Base-by-base conservation (phyloP, 2,888 invertebrate genomes). In the Drosophila quinaria region DNA sequence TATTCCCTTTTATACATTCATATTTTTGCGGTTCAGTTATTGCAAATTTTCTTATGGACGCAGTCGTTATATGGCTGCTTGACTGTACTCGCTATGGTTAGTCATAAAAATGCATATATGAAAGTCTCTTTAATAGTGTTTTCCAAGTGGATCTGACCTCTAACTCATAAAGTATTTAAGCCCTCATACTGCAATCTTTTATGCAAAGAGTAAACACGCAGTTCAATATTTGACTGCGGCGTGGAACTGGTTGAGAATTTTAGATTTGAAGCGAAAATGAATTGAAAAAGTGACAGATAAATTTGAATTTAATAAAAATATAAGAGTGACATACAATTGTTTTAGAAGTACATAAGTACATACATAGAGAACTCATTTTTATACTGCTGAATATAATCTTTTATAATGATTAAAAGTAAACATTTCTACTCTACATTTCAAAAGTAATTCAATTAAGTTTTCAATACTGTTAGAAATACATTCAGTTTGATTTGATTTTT, bases 61-160 rank as follows among this genome's bases (percentile, higher is more conserved):
- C 17, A 49, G 10, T 25, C 54, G 19, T n/a, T 31, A 54, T 54
- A 17, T 19, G 1, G 29, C 13, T 9, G 42, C 31, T 52, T 42
- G 31, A 42, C 54, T 55, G 42, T 55, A 42, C 19, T 55, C 17
- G n/a, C 35, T 33, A n/a, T 19, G 42, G 19, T n/a, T 6, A 29
- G n/a, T 15, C 25, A 41, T 51, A 37, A 51, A 39, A n/a, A 11
- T 25, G 0, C 37, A 51, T 10, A 22, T 54, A 11, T 31, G 13
- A 41, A 41, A 55, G 31, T 31, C 47, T 29, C 5, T n/a, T n/a
- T n/a, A 31, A 29, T 17, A 49, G 31, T 44, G 42, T n/a, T 42
- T 55, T 55, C 9, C 29, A 54, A 41, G 41, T 29, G 17, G 1
- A 15, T 54, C 4, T 39, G 2, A 17, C 17, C 11, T 8, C 8